These are phyloP conservation scores for Sturnus vulgaris DNA, from an alignment of 2,113 vertebrate genomes.

Conservation along the genomic window DNA sequence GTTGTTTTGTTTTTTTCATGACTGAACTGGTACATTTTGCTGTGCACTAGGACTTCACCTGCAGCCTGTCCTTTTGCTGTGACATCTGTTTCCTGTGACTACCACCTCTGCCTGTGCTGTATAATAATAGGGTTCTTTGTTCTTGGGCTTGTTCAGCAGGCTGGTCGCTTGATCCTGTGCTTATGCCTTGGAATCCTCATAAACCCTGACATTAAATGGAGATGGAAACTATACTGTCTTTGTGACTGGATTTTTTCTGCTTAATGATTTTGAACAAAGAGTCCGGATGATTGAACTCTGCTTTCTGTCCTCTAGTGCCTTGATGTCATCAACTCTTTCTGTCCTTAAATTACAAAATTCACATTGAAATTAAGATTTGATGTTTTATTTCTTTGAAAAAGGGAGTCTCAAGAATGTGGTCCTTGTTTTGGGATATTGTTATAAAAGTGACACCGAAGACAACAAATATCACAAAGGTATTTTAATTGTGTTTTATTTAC, in stretches of 20 bases:
- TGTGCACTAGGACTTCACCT: not conserved
- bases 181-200: not conserved
- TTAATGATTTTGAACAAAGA: not conserved
- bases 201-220: not conserved
- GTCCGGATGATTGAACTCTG: not conserved
- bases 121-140: not conserved
- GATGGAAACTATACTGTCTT: not conserved
- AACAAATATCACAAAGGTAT: constrained; percentile 75
- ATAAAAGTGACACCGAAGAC: constrained; percentile 56
- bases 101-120: not conserved
- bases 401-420: constrained; percentile 82
- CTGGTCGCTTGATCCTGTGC: rapidly evolving
- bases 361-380: not conserved
- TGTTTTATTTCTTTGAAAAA: constrained; percentile 63
- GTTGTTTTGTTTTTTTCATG: not conserved
- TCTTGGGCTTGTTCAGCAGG: not conserved
- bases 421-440: constrained; percentile 83
- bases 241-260: not conserved
- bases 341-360: not conserved
- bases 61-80: not conserved
- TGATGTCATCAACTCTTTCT: not conserved
- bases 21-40: not conserved
- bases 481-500: not conserved
- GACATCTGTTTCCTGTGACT: not conserved
- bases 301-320: not conserved